These are phyloP conservation scores for Solen grandis DNA, from an alignment of 1,140 invertebrate species.

Conservation along the genomic window DNA sequence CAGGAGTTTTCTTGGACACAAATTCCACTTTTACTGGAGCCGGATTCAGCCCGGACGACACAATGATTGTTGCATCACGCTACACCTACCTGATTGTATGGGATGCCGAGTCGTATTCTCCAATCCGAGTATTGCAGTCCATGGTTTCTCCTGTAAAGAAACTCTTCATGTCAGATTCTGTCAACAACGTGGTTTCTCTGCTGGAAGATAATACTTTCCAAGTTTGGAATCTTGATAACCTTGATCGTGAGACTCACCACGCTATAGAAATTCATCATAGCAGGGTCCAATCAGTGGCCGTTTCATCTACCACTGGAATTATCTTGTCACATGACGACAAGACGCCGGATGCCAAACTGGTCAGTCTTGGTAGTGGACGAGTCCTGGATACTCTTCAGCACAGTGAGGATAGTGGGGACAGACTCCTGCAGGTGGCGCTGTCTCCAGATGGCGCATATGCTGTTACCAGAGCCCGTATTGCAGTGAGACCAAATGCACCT, in stretches of 20 bases:
- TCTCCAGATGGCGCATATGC: slow-evolving; percentile 65
- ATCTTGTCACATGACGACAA: slow-evolving; percentile 58
- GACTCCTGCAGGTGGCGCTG: slow-evolving; percentile 56
- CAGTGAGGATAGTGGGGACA: slow-evolving; percentile 58
- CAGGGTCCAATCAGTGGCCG: slow-evolving; percentile 56
- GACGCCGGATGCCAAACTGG: slow-evolving; percentile 67
- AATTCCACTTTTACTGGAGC: slow-evolving; percentile 70
- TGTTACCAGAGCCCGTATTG: slow-evolving; percentile 53
- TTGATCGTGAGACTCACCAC: slow-evolving; percentile 70
- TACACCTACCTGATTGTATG: slow-evolving; percentile 74
- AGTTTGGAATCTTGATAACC: slow-evolving; percentile 76
- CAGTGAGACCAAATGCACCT: slow-evolving; percentile 6
- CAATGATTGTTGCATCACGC: slow-evolving; percentile 68
- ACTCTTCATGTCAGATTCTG: slow-evolving; percentile 68
- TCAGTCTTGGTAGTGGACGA: slow-evolving; percentile 63
- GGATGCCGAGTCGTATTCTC: slow-evolving; percentile 67
- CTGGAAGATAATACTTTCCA: slow-evolving; percentile 72
- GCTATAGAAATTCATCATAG: slow-evolving; percentile 65
- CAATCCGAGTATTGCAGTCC: slow-evolving; percentile 69
- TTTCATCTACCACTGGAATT: slow-evolving; percentile 59
- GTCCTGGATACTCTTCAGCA: slow-evolving; percentile 65
- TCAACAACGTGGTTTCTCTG: slow-evolving; percentile 71
- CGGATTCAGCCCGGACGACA: slow-evolving; percentile 71
- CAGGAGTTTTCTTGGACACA: slow-evolving; percentile 65
- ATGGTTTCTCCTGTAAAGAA: slow-evolving; percentile 62